Conservation (phyloP, 2,113 vertebrate species). For the Oryzias javanicus region DNA sequence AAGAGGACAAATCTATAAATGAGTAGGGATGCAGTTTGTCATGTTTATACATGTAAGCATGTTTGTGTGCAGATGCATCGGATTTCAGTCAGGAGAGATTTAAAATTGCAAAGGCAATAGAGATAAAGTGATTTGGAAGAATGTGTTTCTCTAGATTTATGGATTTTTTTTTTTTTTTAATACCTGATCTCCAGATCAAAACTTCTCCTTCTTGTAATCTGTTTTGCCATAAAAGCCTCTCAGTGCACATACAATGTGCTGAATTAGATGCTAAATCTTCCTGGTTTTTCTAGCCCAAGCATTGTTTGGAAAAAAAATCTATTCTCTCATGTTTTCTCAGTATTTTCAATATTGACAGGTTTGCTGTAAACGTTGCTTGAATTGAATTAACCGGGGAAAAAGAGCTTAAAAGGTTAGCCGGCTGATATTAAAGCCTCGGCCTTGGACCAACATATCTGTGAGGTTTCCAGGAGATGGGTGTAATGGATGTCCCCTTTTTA, state of each 20-base stretch:
- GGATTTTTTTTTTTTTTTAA: no score
- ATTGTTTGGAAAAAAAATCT: constrained; percentile 46
- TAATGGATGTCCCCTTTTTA: constrained; percentile 37
- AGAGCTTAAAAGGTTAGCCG: constrained; percentile 23
- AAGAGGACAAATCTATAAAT: constrained; percentile 3
- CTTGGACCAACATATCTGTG: constrained; percentile 53
- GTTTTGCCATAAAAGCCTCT: no score
- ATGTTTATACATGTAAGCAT: constrained; percentile 13
- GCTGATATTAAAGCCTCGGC: constrained; percentile 54
- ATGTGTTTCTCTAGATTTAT: constrained; percentile 13
- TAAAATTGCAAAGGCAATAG: constrained; percentile 6
- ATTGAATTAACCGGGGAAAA: constrained; percentile 43
- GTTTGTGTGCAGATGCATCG: constrained; percentile 20
- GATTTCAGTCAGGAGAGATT: constrained; percentile 18
- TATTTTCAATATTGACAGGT: constrained; percentile 62
- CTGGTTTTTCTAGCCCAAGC: constrained; percentile 30
- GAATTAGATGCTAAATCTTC: constrained; percentile 18
- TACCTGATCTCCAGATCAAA: no score
- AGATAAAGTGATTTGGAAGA: constrained; percentile 10
- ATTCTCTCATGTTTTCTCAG: constrained; percentile 34
- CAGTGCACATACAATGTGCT: no score
- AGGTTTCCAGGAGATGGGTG: constrained; percentile 32
- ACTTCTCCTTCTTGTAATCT: no score
- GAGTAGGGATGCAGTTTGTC: neutral
- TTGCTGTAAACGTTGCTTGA: constrained; percentile 60